These are phyloP conservation scores for Drosophila merina DNA, from an alignment of 2,888 invertebrate genomes.

Conservation along the genomic window DNA sequence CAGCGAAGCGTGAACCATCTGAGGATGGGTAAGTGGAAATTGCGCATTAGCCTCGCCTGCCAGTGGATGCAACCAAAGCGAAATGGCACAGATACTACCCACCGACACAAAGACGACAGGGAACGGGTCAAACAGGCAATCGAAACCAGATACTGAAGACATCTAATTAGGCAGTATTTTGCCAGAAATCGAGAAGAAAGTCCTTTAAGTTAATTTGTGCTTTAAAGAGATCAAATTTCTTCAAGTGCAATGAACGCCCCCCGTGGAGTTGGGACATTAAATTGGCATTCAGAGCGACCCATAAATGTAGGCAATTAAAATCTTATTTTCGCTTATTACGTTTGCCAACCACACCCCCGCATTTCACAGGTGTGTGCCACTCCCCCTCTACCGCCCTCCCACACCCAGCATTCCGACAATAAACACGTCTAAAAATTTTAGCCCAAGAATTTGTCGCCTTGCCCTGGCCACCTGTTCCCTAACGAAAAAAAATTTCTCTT, in stretches of 20 bases:
- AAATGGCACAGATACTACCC: conserved; percentile 55
- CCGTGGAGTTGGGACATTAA: conserved; percentile 52
- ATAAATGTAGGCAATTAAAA: conserved; percentile 77
- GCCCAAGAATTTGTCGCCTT: conserved; percentile 65
- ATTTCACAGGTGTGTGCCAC: conserved; percentile 53
- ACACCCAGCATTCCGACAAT: conserved; percentile 44
- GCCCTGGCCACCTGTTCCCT: conserved; percentile 68
- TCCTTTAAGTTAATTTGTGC: too few species aligned
- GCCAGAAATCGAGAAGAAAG: neutral
- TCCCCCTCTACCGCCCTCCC: neutral
- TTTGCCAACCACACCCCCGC: conserved; percentile 29
- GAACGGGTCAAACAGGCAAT: conserved; percentile 16
- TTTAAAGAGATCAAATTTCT: neutral
- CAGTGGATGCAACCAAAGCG: conserved; percentile 40
- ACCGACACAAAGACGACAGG: conserved; percentile 41
- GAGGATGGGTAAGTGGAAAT: conserved; percentile 46
- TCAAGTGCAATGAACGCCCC: neutral
- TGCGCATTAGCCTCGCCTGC: conserved; percentile 56
- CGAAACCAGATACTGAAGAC: conserved; percentile 17
- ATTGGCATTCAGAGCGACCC: conserved; percentile 62
- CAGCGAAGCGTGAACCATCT: conserved; percentile 50
- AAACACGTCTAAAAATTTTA: conserved; percentile 72
- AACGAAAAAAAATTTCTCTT: conserved; percentile 6
- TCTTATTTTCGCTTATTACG: conserved; percentile 79
- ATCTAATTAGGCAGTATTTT: conserved; percentile 25